phyloP scores from a whole-genome alignment of 2,797 vertebrate species.

The Typhlichthys subterraneus region DNA sequence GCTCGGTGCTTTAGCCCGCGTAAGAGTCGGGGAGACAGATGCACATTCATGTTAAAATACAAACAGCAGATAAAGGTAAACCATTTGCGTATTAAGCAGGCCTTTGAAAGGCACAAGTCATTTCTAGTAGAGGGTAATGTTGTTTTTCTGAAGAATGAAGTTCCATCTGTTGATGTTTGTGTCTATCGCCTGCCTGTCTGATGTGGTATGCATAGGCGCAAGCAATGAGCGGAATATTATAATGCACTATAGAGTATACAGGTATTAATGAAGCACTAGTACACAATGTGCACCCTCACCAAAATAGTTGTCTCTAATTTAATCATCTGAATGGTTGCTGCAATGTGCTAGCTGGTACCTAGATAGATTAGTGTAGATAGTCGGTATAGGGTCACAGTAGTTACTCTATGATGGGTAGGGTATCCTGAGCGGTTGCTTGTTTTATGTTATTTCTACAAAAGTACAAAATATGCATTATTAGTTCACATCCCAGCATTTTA shows the following conservation, averaged over 20 bases:
- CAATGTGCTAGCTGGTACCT: no score
- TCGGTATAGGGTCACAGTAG: no score
- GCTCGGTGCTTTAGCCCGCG: constrained; percentile 11
- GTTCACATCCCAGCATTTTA: not conserved
- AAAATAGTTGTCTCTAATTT: not conserved
- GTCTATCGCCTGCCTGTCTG: constrained; percentile 31
- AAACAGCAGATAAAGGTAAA: constrained; percentile 40
- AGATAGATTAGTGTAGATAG: no score
- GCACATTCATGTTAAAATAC: constrained; percentile 32
- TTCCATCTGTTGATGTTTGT: constrained; percentile 41
- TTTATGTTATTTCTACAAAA: no score
- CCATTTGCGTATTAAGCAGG: constrained; percentile 15
- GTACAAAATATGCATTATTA: not conserved
- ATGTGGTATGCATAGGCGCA: constrained; percentile 26
- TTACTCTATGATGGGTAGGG: no score
- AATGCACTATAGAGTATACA: constrained; percentile 26
- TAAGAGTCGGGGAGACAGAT: constrained; percentile 22
- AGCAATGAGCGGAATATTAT: constrained; percentile 29
- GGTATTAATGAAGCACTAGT: no score
- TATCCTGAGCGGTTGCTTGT: no score
- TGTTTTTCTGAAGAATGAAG: constrained; percentile 33
- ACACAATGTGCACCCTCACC: not conserved
- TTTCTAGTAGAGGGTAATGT: constrained; percentile 20
- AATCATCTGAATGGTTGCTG: no score
- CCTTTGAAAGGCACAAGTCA: constrained; percentile 35